A percentile compares a stretch with the other conserved stretches of the same genome.
phyloP scores from a whole-genome alignment of 1,140 invertebrate genomes.

The Aphelinus certus region DNA sequence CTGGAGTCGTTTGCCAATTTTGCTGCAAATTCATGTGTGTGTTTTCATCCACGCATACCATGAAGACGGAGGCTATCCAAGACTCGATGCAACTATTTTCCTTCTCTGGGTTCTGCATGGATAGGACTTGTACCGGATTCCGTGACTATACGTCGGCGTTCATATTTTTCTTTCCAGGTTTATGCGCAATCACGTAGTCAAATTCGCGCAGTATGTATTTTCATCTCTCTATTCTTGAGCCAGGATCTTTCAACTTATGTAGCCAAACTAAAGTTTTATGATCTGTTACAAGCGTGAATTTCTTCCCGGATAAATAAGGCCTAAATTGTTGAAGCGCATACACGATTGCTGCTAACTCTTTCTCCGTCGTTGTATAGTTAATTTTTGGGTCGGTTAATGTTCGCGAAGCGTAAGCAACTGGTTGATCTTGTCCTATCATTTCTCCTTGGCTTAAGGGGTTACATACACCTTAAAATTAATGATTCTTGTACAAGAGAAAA shows the following conservation, averaged over 20 bases:
- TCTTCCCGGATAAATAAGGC: slow-evolving; percentile 38
- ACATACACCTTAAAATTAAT: too few relatives aligned
- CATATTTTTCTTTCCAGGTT: slow-evolving; percentile 43
- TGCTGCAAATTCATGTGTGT: too few relatives aligned
- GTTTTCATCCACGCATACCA: too few relatives aligned
- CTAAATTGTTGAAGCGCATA: slow-evolving; percentile 36
- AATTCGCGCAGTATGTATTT: slow-evolving; percentile 52
- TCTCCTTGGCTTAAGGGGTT: too few relatives aligned
- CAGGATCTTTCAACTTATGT: slow-evolving; percentile 58
- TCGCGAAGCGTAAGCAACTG: slow-evolving; percentile 46
- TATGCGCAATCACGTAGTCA: slow-evolving; percentile 53
- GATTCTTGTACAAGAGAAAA: too few relatives aligned
- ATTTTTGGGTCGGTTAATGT: slow-evolving; percentile 52
- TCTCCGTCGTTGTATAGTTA: slow-evolving; percentile 61
- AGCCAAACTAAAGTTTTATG: slow-evolving; percentile 66
- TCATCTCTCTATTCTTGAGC: slow-evolving; percentile 49
- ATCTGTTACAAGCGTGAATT: slow-evolving; percentile 59
- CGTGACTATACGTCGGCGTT: slow-evolving; percentile 52
- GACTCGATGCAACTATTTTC: not conserved
- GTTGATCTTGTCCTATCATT: too few relatives aligned
- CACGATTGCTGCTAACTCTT: slow-evolving; percentile 44
- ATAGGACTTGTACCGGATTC: slow-evolving; percentile 17
- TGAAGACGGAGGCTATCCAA: too few relatives aligned
- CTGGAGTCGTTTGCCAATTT: too few relatives aligned
- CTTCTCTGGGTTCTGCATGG: not conserved